Evolutionary conservation across 2,888 invertebrate genomes (phyloP).

Genomic region (Aphodius granarius): DNA sequence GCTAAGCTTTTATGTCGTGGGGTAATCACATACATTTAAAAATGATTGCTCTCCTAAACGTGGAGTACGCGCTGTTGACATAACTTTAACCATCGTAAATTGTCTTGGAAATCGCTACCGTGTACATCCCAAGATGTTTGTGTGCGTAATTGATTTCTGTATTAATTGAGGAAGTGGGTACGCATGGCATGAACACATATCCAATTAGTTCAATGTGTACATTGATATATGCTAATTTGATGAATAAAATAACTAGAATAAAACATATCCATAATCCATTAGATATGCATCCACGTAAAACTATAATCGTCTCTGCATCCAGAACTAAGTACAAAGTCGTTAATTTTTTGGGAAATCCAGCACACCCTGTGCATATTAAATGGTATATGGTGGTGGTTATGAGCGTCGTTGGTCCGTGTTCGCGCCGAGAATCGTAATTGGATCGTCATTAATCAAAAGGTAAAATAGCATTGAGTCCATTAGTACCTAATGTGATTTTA

Average conservation of each 20-base stretch:
- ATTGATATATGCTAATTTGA: neutral
- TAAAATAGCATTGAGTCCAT: conserved; percentile 35
- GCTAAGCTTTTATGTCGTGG: neutral
- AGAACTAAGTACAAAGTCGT: neutral
- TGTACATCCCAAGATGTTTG: neutral
- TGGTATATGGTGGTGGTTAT: neutral
- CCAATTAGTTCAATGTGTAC: neutral
- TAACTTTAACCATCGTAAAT: neutral
- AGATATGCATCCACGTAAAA: neutral
- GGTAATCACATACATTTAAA: neutral
- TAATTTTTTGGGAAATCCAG: neutral
- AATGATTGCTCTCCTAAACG: neutral
- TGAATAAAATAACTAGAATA: neutral
- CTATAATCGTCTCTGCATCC: neutral
- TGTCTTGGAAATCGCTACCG: neutral
- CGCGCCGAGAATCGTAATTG: conserved; percentile 1
- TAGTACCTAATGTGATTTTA: conserved; percentile 36
- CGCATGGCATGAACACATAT: neutral
- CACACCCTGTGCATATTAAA: neutral
- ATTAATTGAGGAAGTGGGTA: neutral
- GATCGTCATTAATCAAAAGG: conserved; percentile 33
- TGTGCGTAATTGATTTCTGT: neutral
- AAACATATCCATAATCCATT: neutral
- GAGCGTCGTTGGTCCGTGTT: neutral
- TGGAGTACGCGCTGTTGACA: neutral